These are phyloP conservation scores for Alauda arvensis DNA, from an alignment of 2,797 vertebrate genomes.

Conservation along the genomic window DNA sequence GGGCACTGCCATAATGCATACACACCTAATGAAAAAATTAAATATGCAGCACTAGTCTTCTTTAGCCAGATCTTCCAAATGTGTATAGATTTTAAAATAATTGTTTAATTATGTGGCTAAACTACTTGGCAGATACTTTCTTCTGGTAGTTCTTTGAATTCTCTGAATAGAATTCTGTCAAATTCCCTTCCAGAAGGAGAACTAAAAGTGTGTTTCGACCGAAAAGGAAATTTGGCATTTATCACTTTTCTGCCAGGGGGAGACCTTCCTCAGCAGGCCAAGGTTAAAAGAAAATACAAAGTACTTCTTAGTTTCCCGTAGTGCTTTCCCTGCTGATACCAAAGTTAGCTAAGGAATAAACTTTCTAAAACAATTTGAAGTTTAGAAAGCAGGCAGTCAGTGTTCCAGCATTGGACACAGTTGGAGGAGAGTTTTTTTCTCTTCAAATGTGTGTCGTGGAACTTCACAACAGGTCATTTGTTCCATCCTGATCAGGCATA, in stretches of 20 bases:
- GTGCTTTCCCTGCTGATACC: not conserved
- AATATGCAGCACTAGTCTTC: not conserved
- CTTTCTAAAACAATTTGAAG: not conserved
- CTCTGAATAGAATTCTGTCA: not conserved
- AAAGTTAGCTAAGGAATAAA: not conserved
- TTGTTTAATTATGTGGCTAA: slow-evolving; percentile 11
- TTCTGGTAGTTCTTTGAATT: not conserved
- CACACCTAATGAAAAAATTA: not conserved
- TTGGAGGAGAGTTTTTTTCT: not conserved
- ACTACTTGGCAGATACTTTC: not conserved
- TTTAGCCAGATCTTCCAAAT: not conserved
- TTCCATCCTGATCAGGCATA: not conserved
- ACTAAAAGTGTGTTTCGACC: not conserved
- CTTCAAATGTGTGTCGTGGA: not conserved
- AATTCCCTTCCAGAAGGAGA: not conserved
- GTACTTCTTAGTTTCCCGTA: not conserved
- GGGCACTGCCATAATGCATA: not conserved
- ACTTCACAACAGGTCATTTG: not conserved
- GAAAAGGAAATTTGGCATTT: not conserved
- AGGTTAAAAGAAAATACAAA: not conserved
- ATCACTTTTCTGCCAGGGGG: not conserved
- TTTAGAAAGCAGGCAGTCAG: not conserved
- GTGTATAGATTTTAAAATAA: not conserved
- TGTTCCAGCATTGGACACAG: not conserved
- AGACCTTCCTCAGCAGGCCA: not conserved